phyloP scores from a whole-genome alignment of 1,140 invertebrate genomes.

The Drosophila erecta region DNA sequence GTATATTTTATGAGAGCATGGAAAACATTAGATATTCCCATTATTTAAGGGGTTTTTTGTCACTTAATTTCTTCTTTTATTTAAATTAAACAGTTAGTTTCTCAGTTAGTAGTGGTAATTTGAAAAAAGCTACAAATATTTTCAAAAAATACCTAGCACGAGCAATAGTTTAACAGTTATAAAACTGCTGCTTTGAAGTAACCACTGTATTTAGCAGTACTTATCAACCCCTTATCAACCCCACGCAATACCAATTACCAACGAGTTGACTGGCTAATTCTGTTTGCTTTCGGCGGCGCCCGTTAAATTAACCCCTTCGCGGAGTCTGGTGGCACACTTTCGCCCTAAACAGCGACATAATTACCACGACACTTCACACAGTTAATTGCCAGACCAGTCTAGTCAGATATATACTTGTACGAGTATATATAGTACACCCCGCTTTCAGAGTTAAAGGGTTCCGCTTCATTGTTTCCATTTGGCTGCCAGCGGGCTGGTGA shows the following conservation, averaged over 20 bases:
- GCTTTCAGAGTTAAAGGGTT: constrained; percentile 39
- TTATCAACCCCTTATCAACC: constrained; percentile 35
- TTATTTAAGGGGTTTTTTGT: too few species aligned
- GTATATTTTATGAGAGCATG: background rate
- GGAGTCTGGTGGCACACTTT: constrained; percentile 54
- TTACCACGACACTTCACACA: constrained; percentile 68
- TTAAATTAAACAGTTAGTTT: too few species aligned
- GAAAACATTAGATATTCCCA: background rate
- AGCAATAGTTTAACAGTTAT: background rate
- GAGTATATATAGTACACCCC: constrained; percentile 13
- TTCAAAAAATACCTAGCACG: too few species aligned
- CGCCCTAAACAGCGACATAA: constrained; percentile 51
- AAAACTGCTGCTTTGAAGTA: background rate
- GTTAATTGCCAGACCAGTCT: constrained; percentile 49
- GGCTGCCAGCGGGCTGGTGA: constrained; percentile 59
- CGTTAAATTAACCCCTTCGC: constrained; percentile 33
- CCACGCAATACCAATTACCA: constrained; percentile 15
- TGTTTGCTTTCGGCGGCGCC: constrained; percentile 72
- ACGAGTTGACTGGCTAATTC: constrained; percentile 67
- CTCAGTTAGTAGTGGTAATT: too few species aligned
- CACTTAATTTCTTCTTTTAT: too few species aligned
- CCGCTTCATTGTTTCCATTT: constrained; percentile 67
- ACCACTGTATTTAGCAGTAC: constrained; percentile 13
- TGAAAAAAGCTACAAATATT: too few species aligned
- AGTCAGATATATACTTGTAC: background rate